Percentiles rank a stretch among this genome's conserved stretches.
Evolutionary conservation across 2,797 vertebrate species (phyloP).

Genomic region (Sebastes minor): DNA sequence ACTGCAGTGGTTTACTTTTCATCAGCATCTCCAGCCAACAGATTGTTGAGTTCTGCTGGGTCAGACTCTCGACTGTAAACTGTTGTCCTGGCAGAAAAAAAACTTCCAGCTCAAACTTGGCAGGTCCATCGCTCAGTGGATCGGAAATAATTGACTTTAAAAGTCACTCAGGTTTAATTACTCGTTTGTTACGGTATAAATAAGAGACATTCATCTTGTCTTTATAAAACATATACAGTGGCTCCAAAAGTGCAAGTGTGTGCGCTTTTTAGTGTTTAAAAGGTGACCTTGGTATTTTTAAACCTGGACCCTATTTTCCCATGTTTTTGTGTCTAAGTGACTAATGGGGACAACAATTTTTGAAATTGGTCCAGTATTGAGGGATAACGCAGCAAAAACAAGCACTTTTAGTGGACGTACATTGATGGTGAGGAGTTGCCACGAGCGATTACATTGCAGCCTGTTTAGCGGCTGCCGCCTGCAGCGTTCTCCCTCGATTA

Average conservation of each 20-base stretch:
- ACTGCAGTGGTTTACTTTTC: slow-evolving; percentile 75
- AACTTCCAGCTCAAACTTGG: slow-evolving; percentile 31
- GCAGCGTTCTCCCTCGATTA: neutral
- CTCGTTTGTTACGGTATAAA: slow-evolving; percentile 52
- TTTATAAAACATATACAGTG: slow-evolving; percentile 19
- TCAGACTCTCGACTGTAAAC: slow-evolving; percentile 56
- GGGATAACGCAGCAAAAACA: neutral
- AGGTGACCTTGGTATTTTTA: neutral
- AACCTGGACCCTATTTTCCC: neutral
- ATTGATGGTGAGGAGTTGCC: neutral
- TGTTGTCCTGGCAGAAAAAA: slow-evolving; percentile 38
- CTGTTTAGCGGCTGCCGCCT: neutral
- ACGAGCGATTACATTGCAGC: too few species aligned
- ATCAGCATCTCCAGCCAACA: slow-evolving; percentile 55
- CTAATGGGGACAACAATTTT: neutral
- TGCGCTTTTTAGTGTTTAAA: neutral
- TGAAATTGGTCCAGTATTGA: neutral
- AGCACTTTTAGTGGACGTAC: neutral
- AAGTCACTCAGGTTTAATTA: slow-evolving; percentile 56
- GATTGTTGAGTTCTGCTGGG: slow-evolving; percentile 63
- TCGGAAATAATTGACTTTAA: slow-evolving; percentile 47
- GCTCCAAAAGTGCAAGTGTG: slow-evolving; percentile 10
- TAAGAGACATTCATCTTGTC: slow-evolving; percentile 44
- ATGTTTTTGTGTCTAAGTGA: neutral
- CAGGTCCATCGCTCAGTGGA: slow-evolving; percentile 44